Base-by-base conservation (phyloP, 2,113 vertebrate species). In the Cebus imitator region DNA sequence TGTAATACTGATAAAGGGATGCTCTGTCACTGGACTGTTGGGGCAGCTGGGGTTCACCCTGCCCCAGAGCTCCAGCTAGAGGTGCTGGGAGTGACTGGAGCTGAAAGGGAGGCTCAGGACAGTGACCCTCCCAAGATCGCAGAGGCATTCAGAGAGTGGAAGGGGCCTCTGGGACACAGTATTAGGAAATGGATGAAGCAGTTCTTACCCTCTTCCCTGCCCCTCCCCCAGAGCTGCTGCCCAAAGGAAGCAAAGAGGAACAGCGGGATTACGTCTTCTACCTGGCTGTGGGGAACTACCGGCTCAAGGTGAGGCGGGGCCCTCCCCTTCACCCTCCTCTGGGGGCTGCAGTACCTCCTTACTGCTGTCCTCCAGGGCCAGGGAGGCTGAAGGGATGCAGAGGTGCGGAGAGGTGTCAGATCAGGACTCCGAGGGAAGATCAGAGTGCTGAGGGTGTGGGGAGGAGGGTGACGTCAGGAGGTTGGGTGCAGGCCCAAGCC, bases 221-320 rank as follows among this genome's bases (percentile, higher is more conserved):
- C 8, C 30, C 4, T 6, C 5, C 84, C 94, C 1, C 72, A 99
- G 99, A 99, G 87, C 98, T 99, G 80, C 98, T 99, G 91, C 98
- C 98, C 45, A 99, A 99, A 91, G 98, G 99, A 30, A 98, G 98
- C 52, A 99, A 99, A 96, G 99, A 99, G 1, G 99, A 99, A 45
- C 99, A 99, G 68, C 98, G 99, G 58, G 99, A 99, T 96, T 99
- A 99, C 37, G 93, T 99, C 86, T 99, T 99, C 97, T 99, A 99
- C 98, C 98, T 99, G 82, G 98, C 99, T 0, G 99, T 99, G 97
- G 99, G 99, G 84, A 99, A 99, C 98, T 99, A 99, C 98, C 99
- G 99, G 97, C 99, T 99, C 68, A 99, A 99, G 98, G 99, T 99
- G 52, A 98, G 79, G 80, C 12, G 1, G 25, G 78, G 23, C 40